Conservation (phyloP, 2,888 invertebrate genomes). For the Choreutis nemorana region DNA sequence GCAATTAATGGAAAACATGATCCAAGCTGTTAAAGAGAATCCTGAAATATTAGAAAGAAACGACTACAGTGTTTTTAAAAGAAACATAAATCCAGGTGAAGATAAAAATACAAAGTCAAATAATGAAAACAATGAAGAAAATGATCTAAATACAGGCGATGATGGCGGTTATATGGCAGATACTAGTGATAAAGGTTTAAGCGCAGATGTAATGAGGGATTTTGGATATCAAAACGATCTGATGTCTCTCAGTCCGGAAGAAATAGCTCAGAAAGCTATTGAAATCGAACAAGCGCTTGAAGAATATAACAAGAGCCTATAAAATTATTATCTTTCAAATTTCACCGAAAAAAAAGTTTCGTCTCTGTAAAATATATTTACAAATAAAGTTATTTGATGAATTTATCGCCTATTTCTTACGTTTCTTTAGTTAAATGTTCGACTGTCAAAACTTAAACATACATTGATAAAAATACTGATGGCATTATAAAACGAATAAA, state of each 20-base stretch:
- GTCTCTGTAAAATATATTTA: too few relatives aligned
- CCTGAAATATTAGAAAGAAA: slow-evolving; percentile 33
- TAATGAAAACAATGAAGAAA: background rate
- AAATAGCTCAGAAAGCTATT: slow-evolving; percentile 23
- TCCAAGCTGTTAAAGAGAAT: slow-evolving; percentile 24
- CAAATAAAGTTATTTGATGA: too few relatives aligned
- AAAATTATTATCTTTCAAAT: too few relatives aligned
- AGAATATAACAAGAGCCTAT: slow-evolving; percentile 20
- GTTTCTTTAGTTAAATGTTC: too few relatives aligned
- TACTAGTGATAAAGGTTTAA: background rate
- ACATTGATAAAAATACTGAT: too few relatives aligned
- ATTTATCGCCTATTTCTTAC: too few relatives aligned
- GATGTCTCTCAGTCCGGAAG: slow-evolving; percentile 13
- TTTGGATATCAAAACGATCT: background rate
- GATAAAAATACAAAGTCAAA: background rate
- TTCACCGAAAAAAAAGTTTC: too few relatives aligned
- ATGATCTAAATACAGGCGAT: background rate
- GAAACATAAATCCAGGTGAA: background rate
- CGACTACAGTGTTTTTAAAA: slow-evolving; percentile 20
- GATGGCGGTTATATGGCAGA: background rate
- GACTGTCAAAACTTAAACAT: too few relatives aligned
- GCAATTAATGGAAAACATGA: slow-evolving; percentile 28
- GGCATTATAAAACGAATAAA: too few relatives aligned
- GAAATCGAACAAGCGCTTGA: slow-evolving; percentile 25
- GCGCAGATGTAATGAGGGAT: background rate